Base-by-base conservation (phyloP, 2,113 vertebrate species). In the Athene cunicularia region DNA sequence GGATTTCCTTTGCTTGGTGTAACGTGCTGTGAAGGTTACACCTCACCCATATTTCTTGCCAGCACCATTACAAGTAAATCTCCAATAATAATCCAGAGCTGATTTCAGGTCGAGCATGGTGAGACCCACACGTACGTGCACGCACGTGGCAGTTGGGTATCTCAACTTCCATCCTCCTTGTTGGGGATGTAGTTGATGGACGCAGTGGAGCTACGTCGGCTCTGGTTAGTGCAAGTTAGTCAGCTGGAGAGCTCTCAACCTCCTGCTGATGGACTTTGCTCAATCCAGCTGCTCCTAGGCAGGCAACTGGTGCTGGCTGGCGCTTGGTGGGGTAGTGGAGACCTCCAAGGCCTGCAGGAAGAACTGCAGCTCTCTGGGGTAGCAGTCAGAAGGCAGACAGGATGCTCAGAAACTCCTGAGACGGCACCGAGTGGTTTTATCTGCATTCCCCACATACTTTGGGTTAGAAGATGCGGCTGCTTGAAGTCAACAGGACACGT, bases 271-370 rank as follows among this genome's bases (percentile, higher is more conserved):
- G 37, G 55, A 5, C 7, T 32, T 7, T 3, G 32, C 37, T 22
- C 32, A 2, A 2, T 23, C 12, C 56, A n/a, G 33, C 33, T 19
- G 39, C 47, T 55, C 2, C 0, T 1, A 5, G 27, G 35, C 4
- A 7, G 35, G 53, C 59, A 26, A 1, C 53, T 59, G 33, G 41
- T 39, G 43, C 9, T n/a, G 64, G 27, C 5, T 45, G 32, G 4
- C 13, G 5, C 3, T 32, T 12, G 41, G 41, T 16, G 53, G 59
- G 21, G 8, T 24, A 4, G 1, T 37, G 56, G 56, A 23, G 56
- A 4, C 39, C 5, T 33, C 39, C 19, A 0, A 39, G 52, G 11
- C 9, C 60, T 12, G 19, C 35, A 39, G 58, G 47, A 32, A 45
- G 26, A 45, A 3, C 15, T n/a, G 62, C 2, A 20, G 52, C 24